phyloP scores from a whole-genome alignment of 1,140 invertebrate species.

The Pseudobourletiella spinata region DNA sequence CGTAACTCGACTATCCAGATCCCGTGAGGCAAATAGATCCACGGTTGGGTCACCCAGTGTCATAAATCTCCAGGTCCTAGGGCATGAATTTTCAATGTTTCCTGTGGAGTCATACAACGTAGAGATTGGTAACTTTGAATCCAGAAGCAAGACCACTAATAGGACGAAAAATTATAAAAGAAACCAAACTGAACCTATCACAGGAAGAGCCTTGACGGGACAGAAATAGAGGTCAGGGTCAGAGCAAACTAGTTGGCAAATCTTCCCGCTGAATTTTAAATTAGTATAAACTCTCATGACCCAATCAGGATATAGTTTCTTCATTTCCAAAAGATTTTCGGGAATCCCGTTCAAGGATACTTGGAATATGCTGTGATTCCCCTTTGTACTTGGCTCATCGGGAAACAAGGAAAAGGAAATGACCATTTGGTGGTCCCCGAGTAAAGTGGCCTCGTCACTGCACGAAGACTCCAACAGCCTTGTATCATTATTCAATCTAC shows the following conservation, averaged over 20 bases:
- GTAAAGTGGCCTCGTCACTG: constrained; percentile 10
- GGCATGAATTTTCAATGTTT: no score
- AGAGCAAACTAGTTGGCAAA: constrained; percentile 2
- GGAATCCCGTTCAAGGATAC: constrained; percentile 2
- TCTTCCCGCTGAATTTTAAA: neutral
- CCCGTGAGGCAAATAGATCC: no score
- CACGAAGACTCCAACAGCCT: constrained; percentile 12
- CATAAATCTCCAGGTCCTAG: no score
- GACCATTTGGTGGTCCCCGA: constrained; percentile 14
- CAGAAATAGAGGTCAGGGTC: constrained; percentile 7
- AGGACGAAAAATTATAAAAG: no score
- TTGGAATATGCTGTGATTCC: neutral
- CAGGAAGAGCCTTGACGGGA: constrained; percentile 12
- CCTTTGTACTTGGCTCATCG: neutral
- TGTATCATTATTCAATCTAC: no score
- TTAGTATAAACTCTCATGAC: constrained; percentile 15
- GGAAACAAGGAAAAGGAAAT: constrained; percentile 15
- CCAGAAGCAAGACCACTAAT: no score
- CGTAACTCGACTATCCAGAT: no score
- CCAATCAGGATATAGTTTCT: constrained; percentile 13
- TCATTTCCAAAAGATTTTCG: constrained; percentile 1
- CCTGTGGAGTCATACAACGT: no score
- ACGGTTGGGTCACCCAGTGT: no score
- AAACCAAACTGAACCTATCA: no score
- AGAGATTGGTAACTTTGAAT: no score